Evolutionary conservation across 1,140 invertebrate genomes (phyloP).

Genomic region (Pogonognathellus flavescens): DNA sequence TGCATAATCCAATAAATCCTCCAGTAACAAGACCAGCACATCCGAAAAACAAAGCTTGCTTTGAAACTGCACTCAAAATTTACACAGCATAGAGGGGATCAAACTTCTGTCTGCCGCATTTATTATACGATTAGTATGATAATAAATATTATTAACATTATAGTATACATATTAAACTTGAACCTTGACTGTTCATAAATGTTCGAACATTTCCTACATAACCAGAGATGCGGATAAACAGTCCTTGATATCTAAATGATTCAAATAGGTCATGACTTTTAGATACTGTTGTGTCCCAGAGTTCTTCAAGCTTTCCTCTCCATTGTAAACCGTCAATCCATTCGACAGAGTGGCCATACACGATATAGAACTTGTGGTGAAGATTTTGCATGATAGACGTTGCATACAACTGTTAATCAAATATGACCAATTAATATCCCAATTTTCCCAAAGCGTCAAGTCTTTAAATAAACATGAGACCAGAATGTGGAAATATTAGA

Average conservation of each 20-base stretch:
- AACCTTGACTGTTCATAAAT: conserved; percentile 30
- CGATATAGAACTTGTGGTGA: neutral
- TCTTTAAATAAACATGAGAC: too few species aligned
- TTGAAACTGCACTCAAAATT: conserved; percentile 70
- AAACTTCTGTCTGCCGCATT: neutral
- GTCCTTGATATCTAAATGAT: conserved; percentile 32
- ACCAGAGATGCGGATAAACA: conserved; percentile 41
- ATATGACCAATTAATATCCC: too few species aligned
- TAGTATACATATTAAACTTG: neutral
- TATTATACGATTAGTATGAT: too few species aligned
- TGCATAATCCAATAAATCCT: conserved; percentile 71
- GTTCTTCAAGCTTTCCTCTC: conserved; percentile 45
- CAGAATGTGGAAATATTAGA: too few species aligned
- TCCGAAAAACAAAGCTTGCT: conserved; percentile 72
- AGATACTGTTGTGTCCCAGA: neutral
- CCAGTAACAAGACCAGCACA: conserved; percentile 72
- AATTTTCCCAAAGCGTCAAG: too few species aligned
- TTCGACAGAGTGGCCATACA: conserved; percentile 50
- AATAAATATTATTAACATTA: neutral
- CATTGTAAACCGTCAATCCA: conserved; percentile 55
- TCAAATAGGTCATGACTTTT: conserved; percentile 56
- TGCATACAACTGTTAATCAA: neutral
- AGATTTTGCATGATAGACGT: neutral
- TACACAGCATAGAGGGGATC: neutral
- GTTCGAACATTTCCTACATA: conserved; percentile 26